Base-by-base conservation (phyloP, 1,140 invertebrate genomes). In the Drosophila watanabei region DNA sequence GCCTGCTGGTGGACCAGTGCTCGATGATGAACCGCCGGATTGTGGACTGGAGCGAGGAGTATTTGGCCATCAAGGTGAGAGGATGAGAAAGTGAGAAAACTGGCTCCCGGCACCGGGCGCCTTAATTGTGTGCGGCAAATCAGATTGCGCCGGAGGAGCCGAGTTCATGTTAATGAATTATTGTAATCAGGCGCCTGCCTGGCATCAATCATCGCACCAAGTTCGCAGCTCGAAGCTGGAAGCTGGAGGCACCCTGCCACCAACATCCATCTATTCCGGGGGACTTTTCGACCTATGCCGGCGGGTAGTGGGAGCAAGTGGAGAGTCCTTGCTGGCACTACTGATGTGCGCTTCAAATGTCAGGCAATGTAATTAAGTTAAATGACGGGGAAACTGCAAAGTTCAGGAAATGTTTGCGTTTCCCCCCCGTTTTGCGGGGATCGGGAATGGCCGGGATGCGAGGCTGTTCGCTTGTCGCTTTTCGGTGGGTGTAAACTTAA, bases 1-100 rank as follows among this genome's bases (percentile, higher is more conserved):
- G 96, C 2, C 94, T 97, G 10, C 93, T 98, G 30, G 95, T 98
- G 62, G 98, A 98, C 91, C 97, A 98, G 93, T 97, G 96, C 5
- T 92, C 98, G n/a, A 96, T 96, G 57, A 93, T 98, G 77, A 98
- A 98, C 93, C 94, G 97, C 71, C 94, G 97, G 68, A 94, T 95
- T 70, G 95, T 98, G 78, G 96, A 97, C 81, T 94, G 95, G 87
- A 94, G 94, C 60, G 94, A 95, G 49, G 95, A 96, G 58, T 95
- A 94, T 93, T 96, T 98, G 20, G 97, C 97, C 94, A 97, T 97
- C 11, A 97, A 98, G 94, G 97, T 97, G 94, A 62, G 86, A 18
- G 37, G 24, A 13, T 14, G 10, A 13, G 9, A 14, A 39, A 18
- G 28, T 30, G 48, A 30, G 48, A 28, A n/a, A 28, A 33, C 24